Base-by-base conservation (phyloP, 1,140 invertebrate genomes). In the Bradysia coprophila region DNA sequence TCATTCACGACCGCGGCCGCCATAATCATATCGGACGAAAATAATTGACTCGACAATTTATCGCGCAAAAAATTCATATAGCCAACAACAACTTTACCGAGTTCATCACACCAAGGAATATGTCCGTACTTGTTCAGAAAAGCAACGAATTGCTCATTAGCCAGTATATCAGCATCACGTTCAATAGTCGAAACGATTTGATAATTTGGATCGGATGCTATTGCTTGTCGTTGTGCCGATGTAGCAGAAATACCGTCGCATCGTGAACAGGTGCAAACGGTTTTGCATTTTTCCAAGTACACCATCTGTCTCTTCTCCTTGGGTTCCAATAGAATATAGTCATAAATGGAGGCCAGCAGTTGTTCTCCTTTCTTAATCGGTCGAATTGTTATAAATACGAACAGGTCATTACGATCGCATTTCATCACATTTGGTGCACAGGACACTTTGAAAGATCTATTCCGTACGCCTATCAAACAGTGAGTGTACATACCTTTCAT, bases 351-450 rank as follows among this genome's bases (percentile, higher is more conserved):
- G 28, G n/a, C 24, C n/a, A 41, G 23, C 2, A 41, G 22, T 28
- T 41, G 40, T 15, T 41, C 22, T 28, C 40, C 40, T 20, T 21
- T 15, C 18, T 41, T 28, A 28, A 41, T 41, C 13, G 40, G 40
- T 16, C 40, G 40, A n/a, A 23, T 28, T 13, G n/a, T n/a, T 28
- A 41, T 41, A 13, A 28, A 3, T 1, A 41, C 40, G 18, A 28
- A 20, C 4, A 13, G 10, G 20, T 18, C 18, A 16, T 41, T 28
- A 16, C 21, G 16, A 18, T 23, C 40, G 16, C 19, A 28, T 24
- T 22, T 13, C 24, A 41, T 28, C 3, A 41, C 40, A 31, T 41
- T 41, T 41, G 40, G 23, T 13, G 21, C 21, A 41, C 40, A 41
- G n/a, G 28, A 31, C 8, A 8, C 8, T n/a, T 31, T 8, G 28